A percentile compares a stretch with the other conserved stretches of the same genome.
Evolutionary conservation across 2,113 vertebrate species (phyloP).

Genomic region (Antechinus flavipes): DNA sequence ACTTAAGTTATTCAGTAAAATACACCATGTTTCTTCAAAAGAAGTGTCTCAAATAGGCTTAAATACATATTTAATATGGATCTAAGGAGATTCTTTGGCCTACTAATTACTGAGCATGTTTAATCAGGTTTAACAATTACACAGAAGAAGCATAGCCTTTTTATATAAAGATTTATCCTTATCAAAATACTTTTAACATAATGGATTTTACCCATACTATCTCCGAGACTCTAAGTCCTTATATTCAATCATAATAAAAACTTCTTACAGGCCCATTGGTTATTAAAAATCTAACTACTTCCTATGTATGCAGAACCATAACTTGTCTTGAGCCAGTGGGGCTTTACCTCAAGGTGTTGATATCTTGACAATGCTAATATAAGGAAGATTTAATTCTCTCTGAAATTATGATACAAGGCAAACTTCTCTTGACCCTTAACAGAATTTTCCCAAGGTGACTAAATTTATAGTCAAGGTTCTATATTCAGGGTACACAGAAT

Average conservation of each 20-base stretch:
- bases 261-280: conserved; percentile 21
- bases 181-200: conserved; percentile 61
- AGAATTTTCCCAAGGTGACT: neutral
- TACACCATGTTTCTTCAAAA: neutral
- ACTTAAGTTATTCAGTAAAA: conserved; percentile 34
- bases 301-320: neutral
- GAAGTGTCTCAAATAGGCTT: conserved; percentile 57
- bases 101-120: conserved; percentile 61
- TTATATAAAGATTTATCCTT: conserved; percentile 48
- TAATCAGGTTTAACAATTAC: conserved; percentile 57
- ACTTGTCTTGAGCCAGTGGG: neutral
- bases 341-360: neutral
- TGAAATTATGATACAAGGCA: neutral
- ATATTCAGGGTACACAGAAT: neutral
- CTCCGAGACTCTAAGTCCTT: conserved; percentile 36
- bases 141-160: neutral
- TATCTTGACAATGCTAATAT: neutral
- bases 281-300: conserved; percentile 61
- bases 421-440: neutral
- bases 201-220: conserved; percentile 48
- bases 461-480: neutral
- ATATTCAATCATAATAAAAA: neutral
- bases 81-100: conserved; percentile 61
- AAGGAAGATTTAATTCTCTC: neutral
- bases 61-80: conserved; percentile 60